phyloP scores from a whole-genome alignment of 2,888 invertebrate genomes.

The Apotomis turbidana region DNA sequence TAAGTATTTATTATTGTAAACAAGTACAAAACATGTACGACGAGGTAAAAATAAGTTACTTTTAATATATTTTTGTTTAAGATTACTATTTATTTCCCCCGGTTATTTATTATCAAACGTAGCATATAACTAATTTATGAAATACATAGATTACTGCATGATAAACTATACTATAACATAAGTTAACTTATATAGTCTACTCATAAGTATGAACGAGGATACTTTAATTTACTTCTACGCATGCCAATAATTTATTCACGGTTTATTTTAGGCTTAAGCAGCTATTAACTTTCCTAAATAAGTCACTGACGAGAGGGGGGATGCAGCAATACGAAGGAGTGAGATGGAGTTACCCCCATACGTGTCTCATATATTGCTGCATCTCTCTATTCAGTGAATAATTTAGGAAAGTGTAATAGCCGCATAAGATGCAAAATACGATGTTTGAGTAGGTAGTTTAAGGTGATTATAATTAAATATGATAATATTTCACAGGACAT shows the following conservation, averaged over 20 bases:
- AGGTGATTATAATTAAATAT: not conserved
- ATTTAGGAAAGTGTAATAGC: not conserved
- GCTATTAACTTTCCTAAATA: too few species aligned
- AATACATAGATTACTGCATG: not conserved
- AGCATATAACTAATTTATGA: not conserved
- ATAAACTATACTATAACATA: too few species aligned
- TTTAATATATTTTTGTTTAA: conserved; percentile 11
- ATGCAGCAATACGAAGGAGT: too few species aligned
- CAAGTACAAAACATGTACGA: not conserved
- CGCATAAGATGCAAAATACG: too few species aligned
- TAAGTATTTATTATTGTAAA: not conserved
- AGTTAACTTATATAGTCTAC: too few species aligned
- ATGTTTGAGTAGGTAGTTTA: not conserved
- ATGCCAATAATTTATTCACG: not conserved
- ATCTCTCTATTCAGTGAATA: too few species aligned
- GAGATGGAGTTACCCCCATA: too few species aligned
- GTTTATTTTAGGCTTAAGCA: not conserved
- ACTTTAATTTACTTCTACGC: not conserved
- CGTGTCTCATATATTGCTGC: too few species aligned
- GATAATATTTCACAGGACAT: not conserved
- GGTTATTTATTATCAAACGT: conserved; percentile 19
- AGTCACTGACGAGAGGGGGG: too few species aligned
- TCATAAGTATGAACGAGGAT: too few species aligned
- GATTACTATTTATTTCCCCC: conserved; percentile 13
- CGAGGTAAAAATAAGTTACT: not conserved